phyloP scores from a whole-genome alignment of 2,797 vertebrate species.

The Acropternis orthonyx region DNA sequence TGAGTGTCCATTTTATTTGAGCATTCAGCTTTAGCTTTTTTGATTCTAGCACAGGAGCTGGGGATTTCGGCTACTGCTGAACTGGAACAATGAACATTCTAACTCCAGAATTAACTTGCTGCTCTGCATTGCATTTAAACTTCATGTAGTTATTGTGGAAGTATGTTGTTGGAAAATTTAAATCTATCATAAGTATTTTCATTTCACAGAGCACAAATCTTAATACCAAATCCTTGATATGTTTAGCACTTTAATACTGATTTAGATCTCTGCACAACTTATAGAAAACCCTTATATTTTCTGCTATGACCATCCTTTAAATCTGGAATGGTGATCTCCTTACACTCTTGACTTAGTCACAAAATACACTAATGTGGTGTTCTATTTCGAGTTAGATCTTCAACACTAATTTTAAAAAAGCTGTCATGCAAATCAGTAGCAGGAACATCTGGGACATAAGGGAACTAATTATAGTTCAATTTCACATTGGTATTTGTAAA shows the following conservation, averaged over 20 bases:
- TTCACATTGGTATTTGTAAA: neutral
- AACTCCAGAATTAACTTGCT: neutral
- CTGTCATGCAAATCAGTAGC: neutral
- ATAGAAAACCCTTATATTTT: neutral
- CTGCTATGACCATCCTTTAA: neutral
- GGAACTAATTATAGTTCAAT: neutral
- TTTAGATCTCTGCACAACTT: neutral
- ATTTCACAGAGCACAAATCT: neutral
- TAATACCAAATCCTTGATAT: neutral
- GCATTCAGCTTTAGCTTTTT: neutral
- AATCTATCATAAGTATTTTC: neutral
- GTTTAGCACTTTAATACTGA: neutral
- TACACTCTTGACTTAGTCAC: neutral
- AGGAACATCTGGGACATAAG: neutral
- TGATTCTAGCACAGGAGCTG: neutral
- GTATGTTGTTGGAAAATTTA: neutral
- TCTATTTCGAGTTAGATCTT: neutral
- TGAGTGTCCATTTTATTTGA: neutral
- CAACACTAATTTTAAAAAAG: neutral
- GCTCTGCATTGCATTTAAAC: neutral
- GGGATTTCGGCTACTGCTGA: neutral
- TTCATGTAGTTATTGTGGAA: neutral
- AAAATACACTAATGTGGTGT: neutral
- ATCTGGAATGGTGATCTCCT: neutral
- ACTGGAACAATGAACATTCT: neutral